These are phyloP conservation scores for Paradisaea rubra DNA, from an alignment of 2,113 vertebrate genomes.

Conservation along the genomic window DNA sequence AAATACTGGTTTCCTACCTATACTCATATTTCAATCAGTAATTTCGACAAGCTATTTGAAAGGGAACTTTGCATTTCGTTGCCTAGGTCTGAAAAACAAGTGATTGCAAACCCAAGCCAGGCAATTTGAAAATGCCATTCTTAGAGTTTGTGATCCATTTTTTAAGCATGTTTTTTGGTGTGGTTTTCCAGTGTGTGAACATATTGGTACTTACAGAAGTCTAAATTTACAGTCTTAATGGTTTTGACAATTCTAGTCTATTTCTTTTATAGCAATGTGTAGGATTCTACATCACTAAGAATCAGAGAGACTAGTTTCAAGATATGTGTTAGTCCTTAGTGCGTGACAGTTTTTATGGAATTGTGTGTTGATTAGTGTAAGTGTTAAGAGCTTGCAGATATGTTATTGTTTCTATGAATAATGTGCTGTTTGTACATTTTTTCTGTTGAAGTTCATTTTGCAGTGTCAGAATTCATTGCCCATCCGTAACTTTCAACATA, in stretches of 20 bases:
- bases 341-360: conserved; percentile 17
- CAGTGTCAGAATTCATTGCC: conserved; percentile 43
- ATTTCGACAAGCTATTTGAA: neutral
- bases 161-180: neutral
- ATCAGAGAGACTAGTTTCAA: conserved; percentile 31
- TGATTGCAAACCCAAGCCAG: neutral
- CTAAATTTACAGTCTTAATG: neutral
- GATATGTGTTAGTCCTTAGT: neutral
- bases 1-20: neutral
- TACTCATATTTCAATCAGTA: neutral
- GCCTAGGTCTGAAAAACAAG: neutral
- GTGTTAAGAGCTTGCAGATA: conserved; percentile 9
- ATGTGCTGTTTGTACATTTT: neutral
- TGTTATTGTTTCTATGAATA: conserved; percentile 42
- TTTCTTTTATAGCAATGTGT: neutral
- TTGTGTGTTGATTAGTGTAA: conserved; percentile 45
- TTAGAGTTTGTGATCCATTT: neutral
- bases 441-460: conserved; percentile 36
- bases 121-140: neutral
- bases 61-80: neutral
- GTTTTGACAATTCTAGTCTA: neutral
- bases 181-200: neutral
- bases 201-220: neutral
- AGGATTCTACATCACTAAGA: neutral
- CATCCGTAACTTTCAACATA: conserved; percentile 51